phyloP scores from a whole-genome alignment of 2,113 vertebrate genomes.

The Apteryx owenii region DNA sequence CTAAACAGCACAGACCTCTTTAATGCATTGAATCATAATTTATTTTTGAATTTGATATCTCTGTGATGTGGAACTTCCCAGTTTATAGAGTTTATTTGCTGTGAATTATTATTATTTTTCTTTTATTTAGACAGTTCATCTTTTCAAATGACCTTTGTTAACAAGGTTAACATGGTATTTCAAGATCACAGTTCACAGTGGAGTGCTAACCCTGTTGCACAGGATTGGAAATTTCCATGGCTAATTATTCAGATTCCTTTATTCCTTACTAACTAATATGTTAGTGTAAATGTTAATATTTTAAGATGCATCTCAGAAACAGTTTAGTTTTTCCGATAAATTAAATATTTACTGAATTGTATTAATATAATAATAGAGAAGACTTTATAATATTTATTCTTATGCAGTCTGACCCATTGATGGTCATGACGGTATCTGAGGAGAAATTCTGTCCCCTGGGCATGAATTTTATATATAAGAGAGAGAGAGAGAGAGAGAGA shows the following conservation, averaged over 20 bases:
- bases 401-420: background rate
- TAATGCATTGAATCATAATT: background rate
- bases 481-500: too few species aligned
- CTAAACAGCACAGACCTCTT: background rate
- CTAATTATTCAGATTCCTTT: background rate
- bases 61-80: background rate
- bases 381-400: background rate
- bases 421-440: background rate
- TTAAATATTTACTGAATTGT: background rate
- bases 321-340: background rate
- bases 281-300: background rate
- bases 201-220: background rate
- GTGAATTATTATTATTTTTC: background rate
- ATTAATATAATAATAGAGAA: background rate
- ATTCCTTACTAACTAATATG: background rate
- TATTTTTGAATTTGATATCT: background rate
- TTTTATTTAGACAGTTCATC: background rate
- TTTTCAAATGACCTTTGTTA: background rate
- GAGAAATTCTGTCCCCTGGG: background rate
- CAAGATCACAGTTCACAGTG: background rate
- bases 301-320: background rate
- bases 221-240: too few species aligned
- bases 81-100: background rate
- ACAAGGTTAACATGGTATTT: background rate
- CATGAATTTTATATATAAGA: background rate